A percentile compares a stretch with the other conserved stretches of the same genome.
Conservation (phyloP, 2,888 invertebrate species). For the Trachelus tabidus region DNA sequence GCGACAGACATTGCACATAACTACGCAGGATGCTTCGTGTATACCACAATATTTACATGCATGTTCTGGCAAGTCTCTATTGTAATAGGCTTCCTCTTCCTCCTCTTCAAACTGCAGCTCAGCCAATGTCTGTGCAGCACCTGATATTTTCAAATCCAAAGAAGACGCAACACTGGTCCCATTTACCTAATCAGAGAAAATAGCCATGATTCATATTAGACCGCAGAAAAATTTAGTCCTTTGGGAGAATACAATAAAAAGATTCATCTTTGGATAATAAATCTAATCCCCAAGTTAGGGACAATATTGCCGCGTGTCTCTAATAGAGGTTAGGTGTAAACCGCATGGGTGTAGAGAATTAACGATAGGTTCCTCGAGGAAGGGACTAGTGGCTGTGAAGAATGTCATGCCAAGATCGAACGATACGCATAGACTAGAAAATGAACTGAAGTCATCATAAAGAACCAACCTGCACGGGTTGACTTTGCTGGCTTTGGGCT, state of each 20-base stretch:
- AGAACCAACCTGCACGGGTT: slow-evolving; percentile 69
- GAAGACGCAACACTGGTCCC: slow-evolving; percentile 71
- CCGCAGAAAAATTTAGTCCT: not conserved
- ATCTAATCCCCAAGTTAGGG: not conserved
- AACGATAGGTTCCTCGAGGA: not conserved
- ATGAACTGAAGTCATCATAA: not conserved
- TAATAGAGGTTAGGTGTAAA: slow-evolving; percentile 40
- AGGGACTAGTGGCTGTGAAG: not conserved
- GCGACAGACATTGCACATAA: slow-evolving; percentile 97
- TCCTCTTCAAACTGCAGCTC: slow-evolving; percentile 96
- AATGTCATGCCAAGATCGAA: not conserved
- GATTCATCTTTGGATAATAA: not conserved
- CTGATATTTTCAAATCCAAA: slow-evolving; percentile 72
- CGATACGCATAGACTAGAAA: not conserved
- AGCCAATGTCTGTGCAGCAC: slow-evolving; percentile 79
- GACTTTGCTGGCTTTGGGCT: slow-evolving; percentile 69
- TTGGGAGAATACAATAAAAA: not conserved
- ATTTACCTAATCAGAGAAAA: slow-evolving; percentile 71
- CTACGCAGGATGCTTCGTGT: slow-evolving; percentile 96
- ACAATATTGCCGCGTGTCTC: not conserved
- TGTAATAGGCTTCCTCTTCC: slow-evolving; percentile 90
- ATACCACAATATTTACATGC: slow-evolving; percentile 99
- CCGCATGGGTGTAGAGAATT: slow-evolving; percentile 38
- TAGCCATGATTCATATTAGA: not conserved
- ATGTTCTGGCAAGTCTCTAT: slow-evolving; percentile 91